Conservation (phyloP, 2,888 invertebrate species). For the Caenorhabditis sulstoni region DNA sequence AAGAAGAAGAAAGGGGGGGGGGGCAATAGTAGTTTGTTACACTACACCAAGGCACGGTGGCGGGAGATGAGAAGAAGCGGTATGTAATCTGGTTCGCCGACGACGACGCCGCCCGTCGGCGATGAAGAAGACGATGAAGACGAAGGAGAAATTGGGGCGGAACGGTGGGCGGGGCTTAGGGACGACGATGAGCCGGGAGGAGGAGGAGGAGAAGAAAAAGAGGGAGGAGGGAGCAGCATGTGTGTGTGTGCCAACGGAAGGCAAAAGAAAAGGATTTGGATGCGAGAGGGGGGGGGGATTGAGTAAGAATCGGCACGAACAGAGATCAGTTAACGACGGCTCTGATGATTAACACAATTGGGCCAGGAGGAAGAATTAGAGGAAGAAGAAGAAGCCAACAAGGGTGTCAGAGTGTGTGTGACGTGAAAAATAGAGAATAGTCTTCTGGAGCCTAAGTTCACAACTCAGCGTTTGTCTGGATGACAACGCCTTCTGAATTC, state of each 20-base stretch:
- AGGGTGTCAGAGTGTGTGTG: too few species aligned
- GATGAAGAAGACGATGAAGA: constrained; percentile 3
- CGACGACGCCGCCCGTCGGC: not conserved
- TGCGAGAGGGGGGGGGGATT: constrained; percentile 33
- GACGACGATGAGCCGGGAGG: constrained; percentile 8
- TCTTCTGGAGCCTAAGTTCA: too few species aligned
- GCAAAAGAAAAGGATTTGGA: constrained; percentile 1
- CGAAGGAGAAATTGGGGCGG: constrained; percentile 30
- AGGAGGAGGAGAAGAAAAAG: constrained; percentile 1
- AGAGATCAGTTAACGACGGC: constrained; percentile 33
- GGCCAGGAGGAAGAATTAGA: too few species aligned
- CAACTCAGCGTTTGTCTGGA: too few species aligned
- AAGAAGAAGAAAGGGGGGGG: too few species aligned
- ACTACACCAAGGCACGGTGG: constrained; percentile 9
- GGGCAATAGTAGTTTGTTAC: constrained; percentile 22
- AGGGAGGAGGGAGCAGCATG: constrained; percentile 31
- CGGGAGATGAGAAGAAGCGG: not conserved
- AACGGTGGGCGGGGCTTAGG: constrained; percentile 44
- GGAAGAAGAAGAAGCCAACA: constrained; percentile 11
- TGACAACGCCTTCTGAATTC: too few species aligned
- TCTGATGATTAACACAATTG: constrained; percentile 35
- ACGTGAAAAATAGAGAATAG: too few species aligned
- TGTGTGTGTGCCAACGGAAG: too few species aligned
- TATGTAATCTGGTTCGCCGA: constrained; percentile 37
- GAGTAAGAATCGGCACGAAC: constrained; percentile 31